Evolutionary conservation across 1,140 invertebrate species (phyloP).

Genomic region (Uloborus diversus): DNA sequence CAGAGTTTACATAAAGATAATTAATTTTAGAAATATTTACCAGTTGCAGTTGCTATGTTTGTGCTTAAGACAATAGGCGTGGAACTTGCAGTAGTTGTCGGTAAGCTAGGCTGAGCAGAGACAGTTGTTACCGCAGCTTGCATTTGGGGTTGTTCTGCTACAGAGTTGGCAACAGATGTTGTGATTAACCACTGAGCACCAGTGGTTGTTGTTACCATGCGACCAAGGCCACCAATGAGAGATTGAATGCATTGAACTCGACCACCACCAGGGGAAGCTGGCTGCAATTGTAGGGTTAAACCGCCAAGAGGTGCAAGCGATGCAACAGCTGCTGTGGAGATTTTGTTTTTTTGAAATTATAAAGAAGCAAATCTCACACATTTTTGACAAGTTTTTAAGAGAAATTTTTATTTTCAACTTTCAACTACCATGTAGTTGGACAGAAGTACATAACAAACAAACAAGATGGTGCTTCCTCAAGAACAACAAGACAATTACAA

Average conservation of each 20-base stretch:
- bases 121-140: background rate
- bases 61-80: constrained; percentile 13
- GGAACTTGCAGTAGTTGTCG: background rate
- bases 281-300: constrained; percentile 35
- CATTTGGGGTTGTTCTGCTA: background rate
- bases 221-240: constrained; percentile 61
- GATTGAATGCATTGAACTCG: constrained; percentile 41
- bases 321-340: constrained; percentile 12
- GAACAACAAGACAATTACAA: too few relatives aligned
- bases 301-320: constrained; percentile 31
- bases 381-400: too few relatives aligned
- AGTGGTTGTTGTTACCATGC: constrained; percentile 76
- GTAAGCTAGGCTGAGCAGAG: background rate
- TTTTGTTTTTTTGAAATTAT: too few relatives aligned
- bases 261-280: background rate
- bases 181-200: constrained; percentile 68
- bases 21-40: too few relatives aligned
- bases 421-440: too few relatives aligned
- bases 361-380: too few relatives aligned
- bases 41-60: constrained; percentile 28
- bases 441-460: too few relatives aligned
- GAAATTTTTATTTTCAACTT: too few relatives aligned
- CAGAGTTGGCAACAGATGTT: constrained; percentile 27
- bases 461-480: too few relatives aligned
- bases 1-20: too few relatives aligned